Evolutionary conservation across 1,140 invertebrate genomes (phyloP).

Genomic region (Mizuhopecten yessoensis): DNA sequence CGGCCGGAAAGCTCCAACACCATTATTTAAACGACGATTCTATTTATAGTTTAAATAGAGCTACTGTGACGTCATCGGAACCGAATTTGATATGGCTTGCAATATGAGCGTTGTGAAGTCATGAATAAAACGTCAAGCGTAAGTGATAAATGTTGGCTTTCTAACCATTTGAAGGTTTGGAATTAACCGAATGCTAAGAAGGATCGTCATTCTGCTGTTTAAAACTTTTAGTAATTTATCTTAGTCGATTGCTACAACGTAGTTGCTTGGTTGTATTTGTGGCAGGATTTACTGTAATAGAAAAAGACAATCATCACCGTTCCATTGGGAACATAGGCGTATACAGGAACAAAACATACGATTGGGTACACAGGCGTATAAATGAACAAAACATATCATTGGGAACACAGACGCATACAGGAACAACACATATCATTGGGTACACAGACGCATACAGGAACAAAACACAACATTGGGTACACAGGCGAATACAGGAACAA

Average conservation of each 20-base stretch:
- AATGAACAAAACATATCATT: no score
- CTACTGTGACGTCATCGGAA: neutral
- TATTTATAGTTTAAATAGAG: neutral
- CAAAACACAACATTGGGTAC: no score
- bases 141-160: neutral
- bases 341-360: neutral
- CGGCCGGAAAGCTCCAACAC: neutral
- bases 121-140: neutral
- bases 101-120: neutral
- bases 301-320: neutral
- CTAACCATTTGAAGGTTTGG: neutral
- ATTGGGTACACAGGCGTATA: no score
- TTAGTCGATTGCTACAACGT: no score
- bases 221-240: no score
- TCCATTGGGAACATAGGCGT: neutral
- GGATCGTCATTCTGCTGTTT: no score
- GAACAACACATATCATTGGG: no score
- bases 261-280: neutral
- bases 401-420: no score
- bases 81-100: neutral
- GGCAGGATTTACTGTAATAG: neutral
- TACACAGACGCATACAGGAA: no score
- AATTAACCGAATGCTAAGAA: neutral
- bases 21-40: neutral
- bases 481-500: neutral